Conservation (phyloP, 2,113 vertebrate species). For the Seriola dumerili region DNA sequence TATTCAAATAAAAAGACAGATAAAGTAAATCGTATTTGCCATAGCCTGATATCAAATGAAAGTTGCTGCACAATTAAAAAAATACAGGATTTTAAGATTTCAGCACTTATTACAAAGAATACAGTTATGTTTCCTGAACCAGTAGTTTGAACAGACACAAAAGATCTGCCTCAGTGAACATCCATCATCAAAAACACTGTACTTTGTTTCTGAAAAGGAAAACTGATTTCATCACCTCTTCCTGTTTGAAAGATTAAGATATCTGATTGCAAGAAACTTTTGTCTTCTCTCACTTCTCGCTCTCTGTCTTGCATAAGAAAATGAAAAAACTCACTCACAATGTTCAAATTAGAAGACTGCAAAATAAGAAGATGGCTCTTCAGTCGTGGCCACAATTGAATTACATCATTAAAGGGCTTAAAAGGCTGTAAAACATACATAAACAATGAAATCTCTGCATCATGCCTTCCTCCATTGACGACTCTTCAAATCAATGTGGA, state of each 20-base stretch:
- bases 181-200: neutral
- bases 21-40: neutral
- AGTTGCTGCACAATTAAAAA: neutral
- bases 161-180: neutral
- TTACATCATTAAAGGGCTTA: too few species aligned
- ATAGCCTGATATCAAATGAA: too few species aligned
- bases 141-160: neutral
- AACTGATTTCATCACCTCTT: constrained; percentile 31
- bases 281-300: neutral
- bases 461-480: too few species aligned
- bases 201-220: neutral
- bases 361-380: neutral
- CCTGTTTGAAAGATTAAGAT: constrained; percentile 19
- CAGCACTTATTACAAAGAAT: neutral
- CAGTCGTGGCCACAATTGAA: too few species aligned
- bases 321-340: neutral
- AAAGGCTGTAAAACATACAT: neutral
- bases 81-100: neutral
- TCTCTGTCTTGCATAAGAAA: fast-evolving
- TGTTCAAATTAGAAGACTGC: neutral
- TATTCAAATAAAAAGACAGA: neutral
- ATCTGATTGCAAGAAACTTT: neutral
- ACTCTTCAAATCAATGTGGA: too few species aligned
- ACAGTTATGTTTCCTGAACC: neutral
- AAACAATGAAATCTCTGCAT: neutral